phyloP scores from a whole-genome alignment of 2,797 vertebrate species.

The Clarias laeviceps region DNA sequence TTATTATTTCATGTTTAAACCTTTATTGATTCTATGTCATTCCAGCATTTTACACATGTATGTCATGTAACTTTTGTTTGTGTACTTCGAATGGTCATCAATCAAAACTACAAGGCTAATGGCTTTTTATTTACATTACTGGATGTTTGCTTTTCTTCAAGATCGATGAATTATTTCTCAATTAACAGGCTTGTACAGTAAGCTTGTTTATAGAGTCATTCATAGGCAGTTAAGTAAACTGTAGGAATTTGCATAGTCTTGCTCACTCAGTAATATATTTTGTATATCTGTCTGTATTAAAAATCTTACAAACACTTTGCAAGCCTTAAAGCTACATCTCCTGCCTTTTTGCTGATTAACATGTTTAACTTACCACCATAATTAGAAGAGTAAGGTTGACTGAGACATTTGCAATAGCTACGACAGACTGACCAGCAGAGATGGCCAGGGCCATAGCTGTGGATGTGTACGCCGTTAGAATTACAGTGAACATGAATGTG shows the following conservation, averaged over 20 bases:
- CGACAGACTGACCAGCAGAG: slow-evolving; percentile 84
- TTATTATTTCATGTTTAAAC: no score
- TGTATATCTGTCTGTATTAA: background rate
- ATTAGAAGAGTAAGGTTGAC: slow-evolving; percentile 85
- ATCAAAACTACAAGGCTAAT: no score
- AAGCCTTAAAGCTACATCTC: background rate
- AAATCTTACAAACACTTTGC: background rate
- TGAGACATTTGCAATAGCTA: slow-evolving; percentile 83
- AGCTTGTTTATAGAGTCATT: background rate
- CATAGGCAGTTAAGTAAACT: background rate
- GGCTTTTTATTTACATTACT: no score
- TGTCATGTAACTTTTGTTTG: no score
- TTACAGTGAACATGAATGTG: slow-evolving; percentile 82
- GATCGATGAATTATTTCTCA: no score
- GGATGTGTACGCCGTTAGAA: slow-evolving; percentile 83
- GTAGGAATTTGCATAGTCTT: no score
- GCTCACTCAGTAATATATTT: no score
- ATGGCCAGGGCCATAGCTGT: slow-evolving; percentile 87
- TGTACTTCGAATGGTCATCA: no score
- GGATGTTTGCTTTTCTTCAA: no score
- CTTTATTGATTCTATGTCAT: no score
- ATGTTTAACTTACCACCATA: slow-evolving; percentile 85
- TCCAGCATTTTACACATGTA: no score
- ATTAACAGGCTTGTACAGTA: no score
- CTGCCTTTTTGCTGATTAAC: background rate